A percentile compares a stretch with the other conserved stretches of the same genome.
These are phyloP conservation scores for Periophthalmodon schlosseri DNA, from an alignment of 2,113 vertebrate genomes.

Conservation along the genomic window DNA sequence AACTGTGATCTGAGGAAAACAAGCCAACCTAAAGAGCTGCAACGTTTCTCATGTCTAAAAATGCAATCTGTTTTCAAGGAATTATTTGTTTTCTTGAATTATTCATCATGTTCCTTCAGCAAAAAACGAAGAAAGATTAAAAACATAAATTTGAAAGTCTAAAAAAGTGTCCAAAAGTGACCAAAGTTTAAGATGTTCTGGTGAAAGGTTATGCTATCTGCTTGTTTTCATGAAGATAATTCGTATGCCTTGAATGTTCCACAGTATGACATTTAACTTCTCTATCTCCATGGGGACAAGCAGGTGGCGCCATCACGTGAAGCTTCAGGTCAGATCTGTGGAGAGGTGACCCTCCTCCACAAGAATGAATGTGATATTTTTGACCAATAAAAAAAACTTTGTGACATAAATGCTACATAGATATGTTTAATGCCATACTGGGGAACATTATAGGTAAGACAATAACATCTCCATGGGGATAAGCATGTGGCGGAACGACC, in stretches of 20 bases:
- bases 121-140: not conserved
- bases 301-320: too few species aligned
- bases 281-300: too few species aligned
- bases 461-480: not conserved
- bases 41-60: not conserved
- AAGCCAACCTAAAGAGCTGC: not conserved
- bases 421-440: too few species aligned
- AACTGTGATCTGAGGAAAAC: constrained; percentile 5
- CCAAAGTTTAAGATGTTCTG: not conserved
- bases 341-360: not conserved
- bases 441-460: not conserved
- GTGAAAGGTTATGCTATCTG: not conserved
- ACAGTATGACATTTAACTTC: not conserved
- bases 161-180: not conserved
- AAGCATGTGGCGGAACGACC: too few species aligned
- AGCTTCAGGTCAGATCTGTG: too few species aligned
- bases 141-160: not conserved
- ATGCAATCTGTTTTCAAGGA: too few species aligned
- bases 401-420: too few species aligned
- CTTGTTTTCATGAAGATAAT: not conserved
- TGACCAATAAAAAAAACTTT: not conserved
- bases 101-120: not conserved
- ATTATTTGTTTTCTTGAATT: not conserved
- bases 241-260: not conserved
- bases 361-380: not conserved